phyloP scores from a whole-genome alignment of 2,113 vertebrate species.

The Cavia porcellus region DNA sequence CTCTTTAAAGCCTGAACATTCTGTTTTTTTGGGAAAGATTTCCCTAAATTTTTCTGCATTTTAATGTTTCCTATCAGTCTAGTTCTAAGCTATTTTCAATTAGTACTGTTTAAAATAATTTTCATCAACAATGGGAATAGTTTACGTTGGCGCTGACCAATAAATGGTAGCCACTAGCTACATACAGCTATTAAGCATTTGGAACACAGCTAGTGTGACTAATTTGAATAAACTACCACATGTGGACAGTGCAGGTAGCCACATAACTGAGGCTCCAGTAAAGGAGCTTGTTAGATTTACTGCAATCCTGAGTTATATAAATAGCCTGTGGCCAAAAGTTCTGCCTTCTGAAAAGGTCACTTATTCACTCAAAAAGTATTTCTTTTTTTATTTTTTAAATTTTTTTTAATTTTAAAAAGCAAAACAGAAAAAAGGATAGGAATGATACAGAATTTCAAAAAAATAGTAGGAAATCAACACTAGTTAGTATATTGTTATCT shows the following conservation, averaged over 20 bases:
- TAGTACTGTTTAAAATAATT: background rate
- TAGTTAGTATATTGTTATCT: no score
- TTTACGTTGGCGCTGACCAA: background rate
- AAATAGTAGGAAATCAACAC: no score
- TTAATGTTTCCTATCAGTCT: background rate
- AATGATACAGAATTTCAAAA: no score
- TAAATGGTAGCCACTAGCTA: background rate
- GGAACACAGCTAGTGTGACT: background rate
- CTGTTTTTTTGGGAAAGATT: background rate
- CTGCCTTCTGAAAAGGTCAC: background rate
- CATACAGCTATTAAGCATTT: background rate
- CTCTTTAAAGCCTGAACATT: background rate
- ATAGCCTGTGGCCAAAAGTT: background rate
- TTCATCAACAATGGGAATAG: background rate
- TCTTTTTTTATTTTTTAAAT: background rate
- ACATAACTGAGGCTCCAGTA: background rate
- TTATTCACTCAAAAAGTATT: background rate
- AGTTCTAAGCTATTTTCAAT: background rate
- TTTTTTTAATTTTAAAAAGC: no score
- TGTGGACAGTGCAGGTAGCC: background rate
- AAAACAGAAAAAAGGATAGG: no score
- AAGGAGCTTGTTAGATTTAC: background rate
- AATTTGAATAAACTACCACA: background rate
- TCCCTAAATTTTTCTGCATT: background rate
- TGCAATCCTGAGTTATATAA: background rate